Base-by-base conservation (phyloP, 2,888 invertebrate species). In the Arctia plantaginis region DNA sequence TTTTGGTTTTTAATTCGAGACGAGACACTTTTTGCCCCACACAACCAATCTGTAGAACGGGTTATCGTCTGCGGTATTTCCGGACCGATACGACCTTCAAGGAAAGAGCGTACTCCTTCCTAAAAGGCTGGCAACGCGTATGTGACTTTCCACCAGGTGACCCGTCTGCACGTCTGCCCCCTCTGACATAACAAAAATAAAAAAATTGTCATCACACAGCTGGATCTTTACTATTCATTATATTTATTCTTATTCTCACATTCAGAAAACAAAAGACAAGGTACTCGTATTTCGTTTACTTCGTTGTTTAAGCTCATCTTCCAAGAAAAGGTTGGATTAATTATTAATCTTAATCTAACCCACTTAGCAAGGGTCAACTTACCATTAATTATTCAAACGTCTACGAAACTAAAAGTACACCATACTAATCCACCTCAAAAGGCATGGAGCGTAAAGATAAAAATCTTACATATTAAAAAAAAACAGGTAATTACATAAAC, bases 401-500 rank as follows among this genome's bases (percentile, higher is more conserved):
- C 35, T 30, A 69, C 73, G 69, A 69, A 73, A 73, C 65, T 69
- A 73, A 69, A 41, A 73, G 69, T 71, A 69, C 41, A 30, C 68
- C 33, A 41, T 44, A 66, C 70, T 64, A 71, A 62, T 68, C 62
- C 64, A 82, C 82, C 84, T 85, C 80, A 77, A 84, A 82, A 82
- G 39, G 69, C 77, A 70, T 69, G 66, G 65, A 78, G 72, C 81
- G 77, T 72, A 59, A 77, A 81, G 84, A 84, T 85, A 76, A 76
- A 62, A 39, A 84, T 85, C 83, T 82, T 77, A 79, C 75, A 78
- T 79, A 62, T 15, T 77, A 59, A 66, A 80, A 85, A 84, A 78
- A 77, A 74, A 66, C 55, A 69, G 66, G 39, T 79, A 85, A 85
- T 85, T 85, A 85, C 85, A 82, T 85, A 85, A 85, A 78, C 71